Base-by-base conservation (phyloP, 2,113 vertebrate genomes). In the Rhabdomys dilectus region DNA sequence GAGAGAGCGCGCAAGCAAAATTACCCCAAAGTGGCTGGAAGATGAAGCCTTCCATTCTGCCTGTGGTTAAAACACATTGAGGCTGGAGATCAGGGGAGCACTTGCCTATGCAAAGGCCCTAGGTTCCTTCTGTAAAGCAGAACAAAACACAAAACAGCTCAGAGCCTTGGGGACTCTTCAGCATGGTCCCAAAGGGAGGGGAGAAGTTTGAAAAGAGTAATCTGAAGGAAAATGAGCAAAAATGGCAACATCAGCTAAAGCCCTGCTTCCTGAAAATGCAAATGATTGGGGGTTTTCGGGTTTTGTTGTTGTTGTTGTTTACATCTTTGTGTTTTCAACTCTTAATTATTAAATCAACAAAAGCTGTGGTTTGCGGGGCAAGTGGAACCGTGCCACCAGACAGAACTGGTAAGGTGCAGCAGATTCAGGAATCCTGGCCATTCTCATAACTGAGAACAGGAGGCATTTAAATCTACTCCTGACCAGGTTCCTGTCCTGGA, bases 1-100 rank as follows among this genome's bases (percentile, higher is more conserved):
- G 9, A n/a, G 36, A 21, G 31, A 11, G 66, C 4, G 5, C 0
- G 31, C 15, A 12, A 0, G 16, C 34, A 36, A 10, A 16, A 16
- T 31, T 39, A 13, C 78, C 58, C n/a, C 62, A 45, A 4, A 22
- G 0, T 51, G 8, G 29, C 76, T 12, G 4, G 19, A 1, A 2
- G 17, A 36, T 3, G 1, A 31, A n/a, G 15, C 36, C 39, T 24
- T 16, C 6, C 13, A 60, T 42, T 56, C 80, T 58, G 75, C 62
- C 36, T 88, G 53, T 34, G 56, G 42, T 91, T 42, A n/a, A n/a
- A n/a, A 72, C n/a, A 9, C 34, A 8, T 12, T 2, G 31, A 34
- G 53, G 19, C 26, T 36, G 29, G 85, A 45, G 6, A 31, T 48
- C 3, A 16, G 39, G 8, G 13, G 42, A 48, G 84, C 42, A 6